Evolutionary conservation across 2,888 invertebrate genomes (phyloP).

Genomic region (Saturnia japonica): DNA sequence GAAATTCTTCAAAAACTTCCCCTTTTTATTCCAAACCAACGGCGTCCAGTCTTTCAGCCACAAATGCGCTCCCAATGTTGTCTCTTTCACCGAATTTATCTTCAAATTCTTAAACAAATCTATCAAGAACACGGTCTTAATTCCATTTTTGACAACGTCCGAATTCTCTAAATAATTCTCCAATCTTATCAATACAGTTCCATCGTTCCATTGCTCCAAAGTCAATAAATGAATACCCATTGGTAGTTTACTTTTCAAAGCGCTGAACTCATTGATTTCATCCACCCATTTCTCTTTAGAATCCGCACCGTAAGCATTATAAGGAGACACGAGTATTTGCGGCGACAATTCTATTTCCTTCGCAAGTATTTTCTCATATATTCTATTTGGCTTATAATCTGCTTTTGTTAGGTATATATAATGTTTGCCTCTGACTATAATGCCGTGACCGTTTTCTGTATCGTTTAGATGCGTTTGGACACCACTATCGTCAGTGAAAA

Average conservation of each 20-base stretch:
- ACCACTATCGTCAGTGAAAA: conserved; percentile 88
- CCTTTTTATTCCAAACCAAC: conserved; percentile 73
- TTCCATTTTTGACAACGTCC: conserved; percentile 79
- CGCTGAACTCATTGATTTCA: conserved; percentile 59
- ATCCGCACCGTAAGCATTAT: conserved; percentile 24
- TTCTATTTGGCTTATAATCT: conserved; percentile 47
- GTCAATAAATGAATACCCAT: conserved; percentile 88
- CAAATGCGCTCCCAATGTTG: conserved; percentile 85
- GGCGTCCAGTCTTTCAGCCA: conserved; percentile 79
- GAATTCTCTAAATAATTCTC: conserved; percentile 88
- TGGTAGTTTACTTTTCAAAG: conserved; percentile 82
- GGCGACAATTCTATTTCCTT: conserved; percentile 58
- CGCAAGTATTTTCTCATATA: conserved; percentile 65
- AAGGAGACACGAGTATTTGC: conserved; percentile 37
- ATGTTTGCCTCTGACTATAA: conserved; percentile 55
- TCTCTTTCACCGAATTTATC: conserved; percentile 82
- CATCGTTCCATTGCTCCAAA: conserved; percentile 87
- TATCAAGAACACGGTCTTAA: conserved; percentile 80
- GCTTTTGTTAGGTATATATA: conserved; percentile 57
- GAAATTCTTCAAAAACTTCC: conserved; percentile 50
- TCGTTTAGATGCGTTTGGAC: conserved; percentile 46
- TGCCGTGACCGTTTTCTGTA: conserved; percentile 39
- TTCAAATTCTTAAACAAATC: conserved; percentile 81
- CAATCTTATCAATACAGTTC: conserved; percentile 85
- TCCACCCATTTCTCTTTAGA: conserved; percentile 26